Percentiles rank a stretch among this genome's conserved stretches.
Conservation (phyloP, 2,888 invertebrate species). For the Xanthia icteritia region DNA sequence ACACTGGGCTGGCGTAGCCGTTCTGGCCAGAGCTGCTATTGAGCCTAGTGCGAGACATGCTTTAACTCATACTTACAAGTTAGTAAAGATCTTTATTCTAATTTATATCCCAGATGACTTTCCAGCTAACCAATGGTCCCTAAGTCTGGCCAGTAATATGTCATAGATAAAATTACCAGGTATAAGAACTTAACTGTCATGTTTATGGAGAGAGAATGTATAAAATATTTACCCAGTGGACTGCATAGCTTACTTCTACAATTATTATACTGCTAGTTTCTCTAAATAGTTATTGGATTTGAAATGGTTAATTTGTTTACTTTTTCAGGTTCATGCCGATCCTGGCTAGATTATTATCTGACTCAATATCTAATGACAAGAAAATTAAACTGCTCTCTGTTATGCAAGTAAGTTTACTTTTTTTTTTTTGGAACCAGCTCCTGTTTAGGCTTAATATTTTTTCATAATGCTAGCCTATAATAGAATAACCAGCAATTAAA, state of each 20-base stretch:
- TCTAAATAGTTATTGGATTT: too few relatives aligned
- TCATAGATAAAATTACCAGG: too few relatives aligned
- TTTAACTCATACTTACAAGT: constrained; percentile 92
- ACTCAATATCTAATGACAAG: constrained; percentile 91
- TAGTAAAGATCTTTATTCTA: constrained; percentile 53
- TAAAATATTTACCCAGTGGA: too few relatives aligned
- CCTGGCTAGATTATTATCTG: constrained; percentile 91
- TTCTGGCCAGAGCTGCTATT: constrained; percentile 91
- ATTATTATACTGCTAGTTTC: too few relatives aligned
- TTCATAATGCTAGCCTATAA: too few relatives aligned
- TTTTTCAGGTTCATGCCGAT: constrained; percentile 91
- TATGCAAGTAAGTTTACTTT: constrained; percentile 88
- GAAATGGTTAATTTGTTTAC: not conserved
- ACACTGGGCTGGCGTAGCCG: constrained; percentile 92
- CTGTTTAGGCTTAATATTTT: too few relatives aligned
- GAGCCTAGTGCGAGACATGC: constrained; percentile 91
- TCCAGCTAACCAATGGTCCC: not conserved
- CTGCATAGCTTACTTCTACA: too few relatives aligned
- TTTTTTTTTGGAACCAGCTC: not conserved
- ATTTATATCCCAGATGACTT: not conserved
- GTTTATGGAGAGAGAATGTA: too few relatives aligned
- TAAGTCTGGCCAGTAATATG: not conserved
- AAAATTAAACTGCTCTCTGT: constrained; percentile 91
- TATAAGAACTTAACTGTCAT: too few relatives aligned
- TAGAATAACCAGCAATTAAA: too few relatives aligned